Evolutionary conservation across 2,797 vertebrate species (phyloP).

Genomic region (Anabas testudineus): DNA sequence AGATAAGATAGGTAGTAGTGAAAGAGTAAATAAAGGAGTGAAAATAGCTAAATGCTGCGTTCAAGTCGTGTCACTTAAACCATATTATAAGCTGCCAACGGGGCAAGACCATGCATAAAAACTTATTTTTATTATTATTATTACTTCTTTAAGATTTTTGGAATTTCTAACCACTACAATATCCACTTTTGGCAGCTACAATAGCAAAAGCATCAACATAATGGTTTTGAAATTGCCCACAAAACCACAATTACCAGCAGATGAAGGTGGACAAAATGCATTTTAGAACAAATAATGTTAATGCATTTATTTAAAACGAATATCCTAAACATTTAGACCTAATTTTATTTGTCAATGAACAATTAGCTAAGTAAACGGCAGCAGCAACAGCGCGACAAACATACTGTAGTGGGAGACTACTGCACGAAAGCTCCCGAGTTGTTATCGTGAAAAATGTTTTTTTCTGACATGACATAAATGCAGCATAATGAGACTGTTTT

Average conservation of each 20-base stretch:
- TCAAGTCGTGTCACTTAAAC: background rate
- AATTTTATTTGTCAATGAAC: no score
- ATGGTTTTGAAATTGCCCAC: no score
- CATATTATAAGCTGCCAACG: background rate
- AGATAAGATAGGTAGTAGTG: no score
- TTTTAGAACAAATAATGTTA: no score
- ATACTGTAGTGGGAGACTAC: background rate
- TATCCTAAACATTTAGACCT: no score
- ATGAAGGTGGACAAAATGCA: background rate
- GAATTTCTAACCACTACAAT: no score
- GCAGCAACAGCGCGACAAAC: background rate
- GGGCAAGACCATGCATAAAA: background rate
- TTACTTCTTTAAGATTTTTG: no score
- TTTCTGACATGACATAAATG: background rate
- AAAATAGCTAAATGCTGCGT: background rate
- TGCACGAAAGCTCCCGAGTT: background rate
- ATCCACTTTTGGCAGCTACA: no score
- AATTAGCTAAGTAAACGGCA: background rate
- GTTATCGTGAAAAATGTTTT: background rate
- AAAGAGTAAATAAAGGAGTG: background rate
- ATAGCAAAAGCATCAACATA: no score
- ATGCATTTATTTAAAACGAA: background rate
- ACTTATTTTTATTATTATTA: no score
- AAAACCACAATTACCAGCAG: background rate
- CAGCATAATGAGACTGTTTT: constrained; percentile 19